phyloP scores from a whole-genome alignment of 2,113 vertebrate species.

The Nothoprocta perdicaria region DNA sequence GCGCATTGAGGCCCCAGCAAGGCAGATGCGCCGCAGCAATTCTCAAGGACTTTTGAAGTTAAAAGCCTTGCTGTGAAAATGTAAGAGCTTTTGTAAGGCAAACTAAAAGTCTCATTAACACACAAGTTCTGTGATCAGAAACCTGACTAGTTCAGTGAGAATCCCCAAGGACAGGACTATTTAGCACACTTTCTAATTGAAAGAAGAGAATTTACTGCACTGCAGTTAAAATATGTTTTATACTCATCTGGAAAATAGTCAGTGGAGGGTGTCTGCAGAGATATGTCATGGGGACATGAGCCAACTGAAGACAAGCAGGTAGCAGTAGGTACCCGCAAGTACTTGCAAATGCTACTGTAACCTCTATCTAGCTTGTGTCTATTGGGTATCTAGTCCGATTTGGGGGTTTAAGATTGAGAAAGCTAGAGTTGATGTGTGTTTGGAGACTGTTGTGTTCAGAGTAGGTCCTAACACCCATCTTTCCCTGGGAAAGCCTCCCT shows the following conservation, averaged over 20 bases:
- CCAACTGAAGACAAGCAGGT: not conserved
- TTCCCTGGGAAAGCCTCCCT: not conserved
- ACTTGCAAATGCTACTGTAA: too few relatives aligned
- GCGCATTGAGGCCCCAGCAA: conserved; percentile 46
- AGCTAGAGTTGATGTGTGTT: rapidly evolving
- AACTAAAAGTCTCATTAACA: conserved; percentile 64
- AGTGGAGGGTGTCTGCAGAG: not conserved
- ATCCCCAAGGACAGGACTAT: conserved; percentile 37
- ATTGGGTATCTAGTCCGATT: rapidly evolving
- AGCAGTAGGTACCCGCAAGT: not conserved
- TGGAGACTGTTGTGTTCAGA: not conserved
- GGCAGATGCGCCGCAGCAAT: conserved; percentile 64
- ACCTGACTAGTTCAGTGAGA: conserved; percentile 57
- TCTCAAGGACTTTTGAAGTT: conserved; percentile 71
- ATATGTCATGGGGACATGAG: rapidly evolving
- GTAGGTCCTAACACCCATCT: not conserved
- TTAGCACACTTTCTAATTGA: conserved; percentile 71
- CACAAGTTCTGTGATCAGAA: conserved; percentile 66
- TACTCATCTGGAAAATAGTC: not conserved
- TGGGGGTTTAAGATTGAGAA: not conserved
- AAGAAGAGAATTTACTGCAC: conserved; percentile 45
- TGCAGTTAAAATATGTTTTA: conserved; percentile 30
- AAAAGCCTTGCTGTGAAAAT: conserved; percentile 68
- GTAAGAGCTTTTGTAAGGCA: conserved; percentile 74
- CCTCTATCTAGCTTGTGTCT: too few relatives aligned